Evolutionary conservation across 2,888 invertebrate genomes (phyloP).

Genomic region (Coelopa pilipes): DNA sequence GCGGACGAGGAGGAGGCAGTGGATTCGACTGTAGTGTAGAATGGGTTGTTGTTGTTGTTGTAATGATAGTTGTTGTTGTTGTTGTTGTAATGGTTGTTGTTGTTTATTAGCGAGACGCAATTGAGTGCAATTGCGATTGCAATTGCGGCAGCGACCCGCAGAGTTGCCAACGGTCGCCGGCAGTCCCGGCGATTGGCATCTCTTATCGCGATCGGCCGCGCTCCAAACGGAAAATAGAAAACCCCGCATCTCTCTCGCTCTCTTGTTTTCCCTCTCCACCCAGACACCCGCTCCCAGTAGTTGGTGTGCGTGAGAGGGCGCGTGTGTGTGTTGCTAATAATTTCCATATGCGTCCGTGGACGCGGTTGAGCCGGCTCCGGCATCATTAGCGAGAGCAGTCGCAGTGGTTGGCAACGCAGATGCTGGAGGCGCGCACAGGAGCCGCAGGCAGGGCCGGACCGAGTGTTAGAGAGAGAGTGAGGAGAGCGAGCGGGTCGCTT

Average conservation of each 20-base stretch:
- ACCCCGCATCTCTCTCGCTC: conserved; percentile 20
- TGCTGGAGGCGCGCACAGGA: conserved; percentile 14
- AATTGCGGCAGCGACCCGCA: not conserved
- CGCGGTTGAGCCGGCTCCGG: conserved; percentile 8
- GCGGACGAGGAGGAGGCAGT: no score
- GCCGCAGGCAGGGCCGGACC: not conserved
- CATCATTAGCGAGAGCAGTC: conserved; percentile 27
- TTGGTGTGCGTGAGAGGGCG: conserved; percentile 21
- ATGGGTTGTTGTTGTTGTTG: no score
- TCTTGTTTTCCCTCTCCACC: not conserved
- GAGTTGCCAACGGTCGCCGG: conserved; percentile 26
- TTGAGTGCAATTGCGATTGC: conserved; percentile 29
- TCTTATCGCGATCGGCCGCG: conserved; percentile 66
- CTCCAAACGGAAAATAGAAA: conserved; percentile 54
- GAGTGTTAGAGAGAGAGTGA: no score
- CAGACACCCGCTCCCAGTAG: no score
- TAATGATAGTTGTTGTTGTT: not conserved
- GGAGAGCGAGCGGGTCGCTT: not conserved
- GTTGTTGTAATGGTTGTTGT: conserved; percentile 19
- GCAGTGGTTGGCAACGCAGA: conserved; percentile 19
- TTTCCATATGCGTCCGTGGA: conserved; percentile 29
- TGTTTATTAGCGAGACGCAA: conserved; percentile 29
- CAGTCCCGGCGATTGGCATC: conserved; percentile 57
- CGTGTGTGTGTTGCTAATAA: conserved; percentile 40
- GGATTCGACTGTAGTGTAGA: no score